Base-by-base conservation (phyloP, 2,888 invertebrate species). In the Achlya flavicornis region DNA sequence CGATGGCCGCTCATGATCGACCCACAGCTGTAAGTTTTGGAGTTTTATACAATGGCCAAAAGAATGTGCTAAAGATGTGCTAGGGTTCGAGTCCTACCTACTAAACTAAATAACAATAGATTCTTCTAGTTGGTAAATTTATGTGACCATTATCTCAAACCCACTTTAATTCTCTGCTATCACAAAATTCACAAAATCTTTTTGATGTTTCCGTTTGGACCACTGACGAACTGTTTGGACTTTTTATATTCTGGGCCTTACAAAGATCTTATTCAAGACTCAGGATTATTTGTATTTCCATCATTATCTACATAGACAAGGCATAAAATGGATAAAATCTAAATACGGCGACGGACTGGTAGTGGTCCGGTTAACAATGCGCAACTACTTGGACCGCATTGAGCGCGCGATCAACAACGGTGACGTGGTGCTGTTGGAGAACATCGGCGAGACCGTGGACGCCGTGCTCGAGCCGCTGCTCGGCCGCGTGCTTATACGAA, bases 1-100 rank as follows among this genome's bases (percentile, higher is more conserved):
- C 94, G 98, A 35, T 99, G 98, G 98, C 98, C 99, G 0, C 93
- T 99, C 19, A 98, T 99, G 96, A 98, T 99, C 73, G 99, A 99
- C 92, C 98, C 98, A 0, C 98, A 98, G 87, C 80, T 96, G 94
- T 96, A 81, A 89, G 93, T 38, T 33, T 10, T 41, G 41, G 41
- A 41, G 12, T 12, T 41, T 12, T 12, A 41, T 41, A 12, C 12
- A 41, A 41, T 12, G 12, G 3, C 12, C 41, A 12, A 12, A 8
- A 7, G 6, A 3, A 6, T 41, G 4, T 41, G 41, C 4, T 6
- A 38, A 38, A 8, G 35, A 7, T 8, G 35, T 35, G 6, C 10
- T 38, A 10, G 10, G 38, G 38, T 8, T 38, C 38, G 38, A 38
- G 38, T n/a, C n/a, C n/a, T n/a, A n/a, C n/a, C n/a, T n/a, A n/a